A percentile compares a stretch with the other conserved stretches of the same genome.
Conservation (phyloP, 2,888 invertebrate species). For the Syrphus vitripennis region DNA sequence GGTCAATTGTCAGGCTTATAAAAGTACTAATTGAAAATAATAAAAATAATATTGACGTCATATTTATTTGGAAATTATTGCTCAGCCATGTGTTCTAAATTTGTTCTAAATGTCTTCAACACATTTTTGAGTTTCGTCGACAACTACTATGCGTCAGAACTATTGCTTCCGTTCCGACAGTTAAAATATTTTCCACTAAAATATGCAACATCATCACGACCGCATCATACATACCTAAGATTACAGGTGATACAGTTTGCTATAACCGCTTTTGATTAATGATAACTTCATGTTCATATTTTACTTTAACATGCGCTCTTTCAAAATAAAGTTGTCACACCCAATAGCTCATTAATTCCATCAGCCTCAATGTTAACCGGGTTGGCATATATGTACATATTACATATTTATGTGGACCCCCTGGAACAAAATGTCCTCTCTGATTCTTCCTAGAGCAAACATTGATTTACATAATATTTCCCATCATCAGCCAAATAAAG, state of each 20-base stretch:
- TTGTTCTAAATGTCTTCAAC: no score
- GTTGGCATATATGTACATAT: constrained; percentile 16
- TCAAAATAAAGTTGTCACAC: constrained; percentile 59
- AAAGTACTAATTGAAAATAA: no score
- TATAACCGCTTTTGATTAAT: constrained; percentile 8
- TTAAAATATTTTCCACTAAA: neutral
- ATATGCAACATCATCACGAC: neutral
- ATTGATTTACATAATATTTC: constrained; percentile 53
- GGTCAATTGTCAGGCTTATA: no score
- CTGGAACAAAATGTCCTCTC: constrained; percentile 45
- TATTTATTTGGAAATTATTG: no score
- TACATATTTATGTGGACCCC: constrained; percentile 9
- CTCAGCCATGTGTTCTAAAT: no score
- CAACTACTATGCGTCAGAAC: neutral
- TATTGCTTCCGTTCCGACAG: neutral
- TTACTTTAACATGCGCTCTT: neutral
- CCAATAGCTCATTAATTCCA: constrained; percentile 38
- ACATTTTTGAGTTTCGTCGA: no score
- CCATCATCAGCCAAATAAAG: constrained; percentile 20
- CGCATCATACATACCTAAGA: neutral
- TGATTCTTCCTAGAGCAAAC: constrained; percentile 33
- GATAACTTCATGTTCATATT: constrained; percentile 19
- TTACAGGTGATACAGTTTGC: neutral
- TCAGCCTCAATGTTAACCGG: constrained; percentile 8
- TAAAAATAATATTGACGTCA: no score